A percentile compares a stretch with the other conserved stretches of the same genome.
Conservation (phyloP, 2,113 vertebrate species). For the Motacilla tschutschensis region DNA sequence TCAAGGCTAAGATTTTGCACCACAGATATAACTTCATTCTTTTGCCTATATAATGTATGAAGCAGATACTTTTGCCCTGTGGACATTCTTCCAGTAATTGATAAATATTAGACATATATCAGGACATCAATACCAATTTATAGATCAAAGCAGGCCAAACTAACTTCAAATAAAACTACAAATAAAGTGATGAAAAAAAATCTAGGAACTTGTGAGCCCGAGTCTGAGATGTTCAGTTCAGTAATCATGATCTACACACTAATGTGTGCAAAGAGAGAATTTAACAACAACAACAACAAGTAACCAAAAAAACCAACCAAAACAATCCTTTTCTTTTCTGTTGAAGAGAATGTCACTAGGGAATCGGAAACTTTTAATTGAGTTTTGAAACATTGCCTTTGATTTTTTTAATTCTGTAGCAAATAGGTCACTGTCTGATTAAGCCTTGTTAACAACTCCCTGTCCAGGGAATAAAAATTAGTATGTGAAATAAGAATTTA, state of each 20-base stretch:
- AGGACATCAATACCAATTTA: background rate
- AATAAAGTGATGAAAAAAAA: background rate
- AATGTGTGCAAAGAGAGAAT: background rate
- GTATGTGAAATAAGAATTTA: background rate
- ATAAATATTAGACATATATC: background rate
- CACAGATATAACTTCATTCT: background rate
- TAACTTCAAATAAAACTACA: background rate
- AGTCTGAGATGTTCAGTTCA: background rate
- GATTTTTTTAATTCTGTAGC: background rate
- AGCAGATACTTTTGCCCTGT: background rate
- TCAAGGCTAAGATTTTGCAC: background rate
- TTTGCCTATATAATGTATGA: background rate
- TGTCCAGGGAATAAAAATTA: background rate
- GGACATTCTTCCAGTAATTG: background rate
- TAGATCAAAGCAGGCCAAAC: background rate
- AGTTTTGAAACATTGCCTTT: conserved; percentile 24
- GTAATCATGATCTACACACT: background rate
- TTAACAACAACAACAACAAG: background rate
- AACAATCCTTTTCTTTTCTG: background rate
- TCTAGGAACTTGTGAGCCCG: background rate
- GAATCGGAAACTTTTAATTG: conserved; percentile 17
- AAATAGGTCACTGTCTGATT: conserved; percentile 10
- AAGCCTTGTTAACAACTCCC: background rate
- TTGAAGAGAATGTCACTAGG: background rate
- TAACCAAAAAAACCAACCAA: background rate